Evolutionary conservation across 2,888 invertebrate species (phyloP), one percentile per base, ranked within the genome.

Genomic region (Watsonalla cultraria): DNA sequence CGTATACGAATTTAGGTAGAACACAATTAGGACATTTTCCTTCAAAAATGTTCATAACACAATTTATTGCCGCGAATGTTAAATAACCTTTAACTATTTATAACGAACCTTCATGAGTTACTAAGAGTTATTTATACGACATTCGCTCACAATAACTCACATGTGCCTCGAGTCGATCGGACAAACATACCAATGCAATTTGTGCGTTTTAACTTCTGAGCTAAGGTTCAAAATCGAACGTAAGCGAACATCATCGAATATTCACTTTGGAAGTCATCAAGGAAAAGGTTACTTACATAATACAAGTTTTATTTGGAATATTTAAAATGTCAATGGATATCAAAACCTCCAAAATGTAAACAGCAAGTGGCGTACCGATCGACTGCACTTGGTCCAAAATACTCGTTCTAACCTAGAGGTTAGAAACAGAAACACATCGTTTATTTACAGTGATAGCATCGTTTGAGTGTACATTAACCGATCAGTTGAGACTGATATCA

Each of bases 331-430:
- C 24, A 24, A 24, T 24, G 24, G 24, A 11, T 42, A 8, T 11
- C 9, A 42, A 42, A 42, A 11, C 11, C 11, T 11, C 42, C 42
- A 42, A 42, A 24, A 11, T 49, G 35, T 48, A 7, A 35, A 48
- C 13, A 35, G 72, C 71, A 54, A 50, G 45, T 13, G 14, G 6
- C 45, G 7, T 58, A 78, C 80, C 84, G 80, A 84, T 82, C 82
- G 82, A 82, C 81, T 74, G 79, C 80, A 82, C 79, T 89, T 90
- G 90, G 90, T 89, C 89, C 90, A 81, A 84, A 84, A 80, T 79
- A 72, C 62, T 68, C 59, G 61, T 64, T 64, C 68, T 73, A 76
- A 66, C 51, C 56, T 53, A 60, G 64, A 72, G 68, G 63, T 65
- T 57, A n/a, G n/a, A n/a, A n/a, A 60, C 46, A 60, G 68, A 66